Base-by-base conservation (phyloP, 1,140 invertebrate genomes). In the Eupristina koningsbergeri region DNA sequence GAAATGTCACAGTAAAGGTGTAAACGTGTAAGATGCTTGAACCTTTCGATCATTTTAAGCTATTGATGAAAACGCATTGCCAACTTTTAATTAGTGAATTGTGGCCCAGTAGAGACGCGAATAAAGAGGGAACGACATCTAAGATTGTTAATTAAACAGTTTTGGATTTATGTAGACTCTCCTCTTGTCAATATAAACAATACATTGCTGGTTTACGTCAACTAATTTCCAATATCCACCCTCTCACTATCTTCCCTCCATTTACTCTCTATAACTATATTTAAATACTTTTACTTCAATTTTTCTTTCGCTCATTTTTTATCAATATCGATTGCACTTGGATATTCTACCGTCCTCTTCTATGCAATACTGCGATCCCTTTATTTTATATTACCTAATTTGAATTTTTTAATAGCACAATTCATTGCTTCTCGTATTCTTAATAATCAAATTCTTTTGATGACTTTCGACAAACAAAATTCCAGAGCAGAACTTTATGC, bases 121-220 rank as follows among this genome's bases (percentile, higher is more conserved):
- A 7, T 29, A 17, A 11, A 45, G n/a, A 41, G 39, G 1, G 41
- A 45, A 45, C 29, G n/a, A 3, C 69, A 61, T 61, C 34, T 31
- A 7, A 47, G 34, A 45, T 22, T 39, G 78, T 81, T 81, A 81
- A 81, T 81, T 81, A 74, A 81, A 81, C 50, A 81, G 69, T 74
- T 81, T 61, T 15, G 69, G 61, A 74, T 81, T 63, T 45, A 36
- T 71, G 61, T 36, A 0, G n/a, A 31, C 13, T 31, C n/a, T 50
- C 29, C 29, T 15, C n/a, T 47, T 26, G n/a, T 45, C 29, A 50
- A 74, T 74, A 50, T 50, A 74, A n/a, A n/a, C n/a, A 29, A n/a
- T 2, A 15, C 31, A n/a, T 11, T 31, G 63, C 45, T 29, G 36
- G 31, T 50, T 79, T 39, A 29, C 31, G 19, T 41, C 3, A 13